phyloP scores from a whole-genome alignment of 92 coral and sea anemone species.

The Bergia puertoricense region DNA sequence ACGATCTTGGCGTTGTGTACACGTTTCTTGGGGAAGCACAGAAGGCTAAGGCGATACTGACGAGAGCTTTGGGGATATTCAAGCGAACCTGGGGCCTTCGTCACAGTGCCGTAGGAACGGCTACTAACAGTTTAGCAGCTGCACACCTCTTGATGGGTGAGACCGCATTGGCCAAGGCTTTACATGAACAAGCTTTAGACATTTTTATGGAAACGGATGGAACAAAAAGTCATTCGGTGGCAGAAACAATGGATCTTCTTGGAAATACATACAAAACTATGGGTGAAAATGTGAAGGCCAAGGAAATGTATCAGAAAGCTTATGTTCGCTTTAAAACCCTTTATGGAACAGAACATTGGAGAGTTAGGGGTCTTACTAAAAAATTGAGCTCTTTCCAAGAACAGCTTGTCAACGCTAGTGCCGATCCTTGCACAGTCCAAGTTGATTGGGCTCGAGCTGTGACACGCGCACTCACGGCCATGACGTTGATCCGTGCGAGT shows the following conservation, averaged over 20 bases:
- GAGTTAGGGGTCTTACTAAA: conserved; percentile 36
- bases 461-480: neutral
- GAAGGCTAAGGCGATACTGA: conserved; percentile 53
- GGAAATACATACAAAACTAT: conserved; percentile 53
- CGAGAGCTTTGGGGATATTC: conserved; percentile 65
- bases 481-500: neutral
- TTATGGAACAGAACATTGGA: conserved; percentile 58
- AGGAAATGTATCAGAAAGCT: conserved; percentile 50
- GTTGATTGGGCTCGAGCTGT: neutral
- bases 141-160: conserved; percentile 53
- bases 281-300: conserved; percentile 32
- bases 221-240: conserved; percentile 41
- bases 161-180: conserved; percentile 47
- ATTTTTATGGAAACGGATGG: conserved; percentile 43
- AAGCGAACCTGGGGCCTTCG: conserved; percentile 60
- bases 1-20: conserved; percentile 77
- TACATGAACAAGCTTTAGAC: conserved; percentile 53
- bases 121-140: conserved; percentile 65
- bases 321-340: conserved; percentile 39
- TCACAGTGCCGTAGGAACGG: conserved; percentile 61
- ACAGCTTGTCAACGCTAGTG: neutral
- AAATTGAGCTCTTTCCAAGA: conserved; percentile 28
- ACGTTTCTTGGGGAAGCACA: conserved; percentile 64
- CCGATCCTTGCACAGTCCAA: neutral
- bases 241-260: conserved; percentile 63